Evolutionary conservation across 2,113 vertebrate genomes (phyloP).

Genomic region (Epinephelus fuscoguttatus): DNA sequence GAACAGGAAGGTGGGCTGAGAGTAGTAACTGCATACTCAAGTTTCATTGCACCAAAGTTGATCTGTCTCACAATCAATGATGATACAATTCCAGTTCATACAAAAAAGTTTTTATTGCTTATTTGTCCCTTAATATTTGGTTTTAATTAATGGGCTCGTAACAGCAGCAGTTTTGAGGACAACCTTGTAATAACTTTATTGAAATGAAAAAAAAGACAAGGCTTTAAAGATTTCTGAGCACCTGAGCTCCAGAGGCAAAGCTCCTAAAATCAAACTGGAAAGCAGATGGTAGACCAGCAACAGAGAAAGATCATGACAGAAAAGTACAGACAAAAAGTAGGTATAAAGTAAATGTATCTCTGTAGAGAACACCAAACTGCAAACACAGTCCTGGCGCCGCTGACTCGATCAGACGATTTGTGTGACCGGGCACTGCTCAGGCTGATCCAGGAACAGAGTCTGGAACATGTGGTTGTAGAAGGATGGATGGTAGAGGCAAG

Average conservation of each 20-base stretch:
- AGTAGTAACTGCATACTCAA: no score
- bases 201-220: conserved; percentile 4
- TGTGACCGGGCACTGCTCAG: conserved; percentile 85
- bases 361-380: background rate
- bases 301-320: background rate
- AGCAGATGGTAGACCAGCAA: background rate
- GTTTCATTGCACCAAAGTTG: no score
- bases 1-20: no score
- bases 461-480: conserved; percentile 98
- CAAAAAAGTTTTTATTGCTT: background rate
- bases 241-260: background rate
- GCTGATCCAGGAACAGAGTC: conserved; percentile 92
- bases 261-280: background rate
- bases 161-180: background rate
- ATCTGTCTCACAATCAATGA: background rate
- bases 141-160: background rate
- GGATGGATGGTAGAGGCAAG: conserved; percentile 92
- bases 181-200: background rate
- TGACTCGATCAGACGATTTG: conserved; percentile 78
- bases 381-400: background rate
- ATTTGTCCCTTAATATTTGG: background rate
- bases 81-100: background rate
- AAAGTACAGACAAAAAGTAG: background rate
- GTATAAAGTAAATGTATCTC: background rate
- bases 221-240: background rate